phyloP scores from a whole-genome alignment of 2,888 invertebrate species.

The Stenchaetothrips biformis region DNA sequence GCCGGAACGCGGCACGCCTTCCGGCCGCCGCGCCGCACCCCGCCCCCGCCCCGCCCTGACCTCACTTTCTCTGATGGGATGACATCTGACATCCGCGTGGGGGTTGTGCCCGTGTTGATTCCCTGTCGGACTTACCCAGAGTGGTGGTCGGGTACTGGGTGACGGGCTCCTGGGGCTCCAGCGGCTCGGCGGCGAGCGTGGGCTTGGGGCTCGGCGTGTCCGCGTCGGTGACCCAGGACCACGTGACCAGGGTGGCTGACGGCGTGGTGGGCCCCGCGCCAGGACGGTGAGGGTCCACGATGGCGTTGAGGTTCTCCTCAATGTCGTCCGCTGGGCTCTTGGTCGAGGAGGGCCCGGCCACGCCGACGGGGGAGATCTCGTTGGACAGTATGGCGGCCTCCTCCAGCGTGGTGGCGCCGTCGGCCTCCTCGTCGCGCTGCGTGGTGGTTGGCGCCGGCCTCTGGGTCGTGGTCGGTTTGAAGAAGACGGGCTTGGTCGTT shows the following conservation, averaged over 20 bases:
- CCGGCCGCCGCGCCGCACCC: background rate
- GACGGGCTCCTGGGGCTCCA: conserved; percentile 7
- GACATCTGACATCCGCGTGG: background rate
- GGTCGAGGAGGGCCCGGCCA: conserved; percentile 25
- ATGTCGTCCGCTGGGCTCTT: conserved; percentile 31
- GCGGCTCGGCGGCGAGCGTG: conserved; percentile 34
- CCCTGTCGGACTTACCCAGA: background rate
- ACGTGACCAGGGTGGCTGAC: conserved; percentile 49
- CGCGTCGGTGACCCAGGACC: conserved; percentile 49
- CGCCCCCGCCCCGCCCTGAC: background rate
- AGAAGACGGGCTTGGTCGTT: background rate
- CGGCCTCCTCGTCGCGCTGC: conserved; percentile 30
- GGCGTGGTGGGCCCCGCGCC: conserved; percentile 41
- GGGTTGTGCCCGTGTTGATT: background rate
- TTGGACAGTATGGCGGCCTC: conserved; percentile 35
- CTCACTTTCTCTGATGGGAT: background rate
- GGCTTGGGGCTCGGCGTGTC: conserved; percentile 31
- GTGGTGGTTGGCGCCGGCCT: conserved; percentile 29
- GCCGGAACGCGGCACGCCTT: background rate
- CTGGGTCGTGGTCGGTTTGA: conserved; percentile 13
- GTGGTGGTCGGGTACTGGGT: background rate
- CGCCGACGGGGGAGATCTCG: conserved; percentile 31
- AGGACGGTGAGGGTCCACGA: conserved; percentile 31
- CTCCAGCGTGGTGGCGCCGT: conserved; percentile 35
- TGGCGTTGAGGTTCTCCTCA: conserved; percentile 34